phyloP scores from a whole-genome alignment of 2,113 vertebrate genomes.

The Pycnonotus jocosus region DNA sequence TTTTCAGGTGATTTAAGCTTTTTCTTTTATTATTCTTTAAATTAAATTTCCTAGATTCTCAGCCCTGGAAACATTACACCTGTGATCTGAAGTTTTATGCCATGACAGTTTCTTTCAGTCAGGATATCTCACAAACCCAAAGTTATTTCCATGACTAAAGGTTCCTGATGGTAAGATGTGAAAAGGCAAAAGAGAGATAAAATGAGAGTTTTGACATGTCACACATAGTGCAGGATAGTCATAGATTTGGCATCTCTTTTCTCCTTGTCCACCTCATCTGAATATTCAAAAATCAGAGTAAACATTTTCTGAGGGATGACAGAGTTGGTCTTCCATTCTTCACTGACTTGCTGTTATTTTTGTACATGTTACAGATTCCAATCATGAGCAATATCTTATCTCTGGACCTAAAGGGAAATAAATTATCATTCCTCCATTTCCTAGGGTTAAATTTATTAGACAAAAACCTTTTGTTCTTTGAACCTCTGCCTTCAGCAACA shows the following conservation, averaged over 20 bases:
- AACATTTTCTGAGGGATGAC: background rate
- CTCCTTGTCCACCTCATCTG: background rate
- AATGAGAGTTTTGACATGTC: background rate
- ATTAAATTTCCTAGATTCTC: background rate
- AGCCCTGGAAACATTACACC: background rate
- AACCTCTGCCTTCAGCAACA: background rate
- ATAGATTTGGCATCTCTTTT: background rate
- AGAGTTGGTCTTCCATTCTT: background rate
- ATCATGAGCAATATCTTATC: background rate
- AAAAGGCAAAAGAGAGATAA: background rate
- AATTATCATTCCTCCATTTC: background rate
- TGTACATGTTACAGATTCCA: background rate
- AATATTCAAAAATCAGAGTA: background rate
- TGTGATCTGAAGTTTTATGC: background rate
- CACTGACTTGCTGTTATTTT: background rate
- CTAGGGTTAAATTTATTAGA: background rate
- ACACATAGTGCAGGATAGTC: background rate
- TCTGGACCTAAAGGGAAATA: background rate
- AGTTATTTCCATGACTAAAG: background rate
- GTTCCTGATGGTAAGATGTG: background rate
- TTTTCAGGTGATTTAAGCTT: background rate
- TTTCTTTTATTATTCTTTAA: background rate
- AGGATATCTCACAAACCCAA: background rate
- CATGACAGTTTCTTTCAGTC: background rate
- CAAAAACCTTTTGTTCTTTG: background rate